Evolutionary conservation across 1,140 invertebrate genomes (phyloP), one percentile per base, ranked within the genome.

Genomic region (Anastrepha ludens): DNA sequence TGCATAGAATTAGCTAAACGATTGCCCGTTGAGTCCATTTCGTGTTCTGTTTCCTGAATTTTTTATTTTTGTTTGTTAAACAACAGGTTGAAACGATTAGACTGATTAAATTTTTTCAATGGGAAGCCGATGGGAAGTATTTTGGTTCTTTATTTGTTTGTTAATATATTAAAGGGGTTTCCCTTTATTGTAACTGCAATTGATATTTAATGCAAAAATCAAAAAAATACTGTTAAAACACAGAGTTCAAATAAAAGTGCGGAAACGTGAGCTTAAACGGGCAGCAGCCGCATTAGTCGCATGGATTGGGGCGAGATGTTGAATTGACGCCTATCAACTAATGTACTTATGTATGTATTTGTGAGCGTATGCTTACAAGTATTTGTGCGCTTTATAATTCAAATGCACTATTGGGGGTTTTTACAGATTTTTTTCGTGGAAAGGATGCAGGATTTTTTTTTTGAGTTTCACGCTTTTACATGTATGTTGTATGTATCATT

Each of bases 61-160:
- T 50, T 20, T n/a, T 50, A 44, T 17, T 20, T 15, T 55, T 29
- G 50, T 47, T 29, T n/a, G n/a, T 55, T 17, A 55, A 55, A 55
- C 13, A 47, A 81, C 47, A 50, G 44, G 17, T 29, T 81, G 44
- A 8, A 55, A 55, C 74, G 74, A 81, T 81, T 81, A 81, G 74
- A n/a, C 47, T 81, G 74, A 81, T 81, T 81, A 81, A 50, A 17
- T 81, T 81, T 81, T n/a, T 50, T 50, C 41, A 29, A 20, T 55
- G 15, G 5, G 13, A 55, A 55, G 20, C 15, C 15, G 39, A 4
- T 2, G 13, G 39, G 47, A 15, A 41, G 17, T 47, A 15, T 64
- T n/a, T 13, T 64, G 60, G 17, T 64, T 64, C 17, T 64, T 64
- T 64, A n/a, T 64, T n/a, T 74, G 20, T 74, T 47, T 13, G 70